Evolutionary conservation across 2,113 vertebrate species (phyloP), one percentile per base, ranked within the genome.

Genomic region (Pteruthius melanotis): DNA sequence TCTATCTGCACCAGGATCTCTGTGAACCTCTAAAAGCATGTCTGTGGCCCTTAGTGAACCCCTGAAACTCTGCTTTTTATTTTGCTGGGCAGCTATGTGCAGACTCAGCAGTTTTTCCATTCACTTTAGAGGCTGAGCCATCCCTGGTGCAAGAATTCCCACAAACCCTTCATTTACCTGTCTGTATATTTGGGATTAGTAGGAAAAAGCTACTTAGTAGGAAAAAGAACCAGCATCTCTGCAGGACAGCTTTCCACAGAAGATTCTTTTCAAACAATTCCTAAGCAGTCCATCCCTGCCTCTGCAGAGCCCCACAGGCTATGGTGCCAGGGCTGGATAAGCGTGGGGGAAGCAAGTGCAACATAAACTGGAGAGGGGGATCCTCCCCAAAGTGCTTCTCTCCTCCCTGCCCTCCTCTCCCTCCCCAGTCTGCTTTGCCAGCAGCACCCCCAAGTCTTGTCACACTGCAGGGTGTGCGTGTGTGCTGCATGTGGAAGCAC

Each of bases 401-500:
- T 56, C 35, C 42, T 69, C 52, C 50, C 61, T 35, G 22, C 33
- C 42, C 44, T 63, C 44, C 71, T 8, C 53, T 59, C 49, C 49
- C 66, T 53, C 23, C 30, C 22, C 0, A 0, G 2, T 31, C 35
- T 1, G 1, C 70, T 74, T 6, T 56, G 37, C 42, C 66, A 64
- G 66, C 82, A 31, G 57, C 79, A 30, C 30, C 31, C 44, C 45
- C 33, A 12, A 13, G 35, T 22, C 76, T 65, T 59, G 70, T 75
- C 71, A 24, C 59, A 1, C 28, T 3, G 35, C 79, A 24, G 92
- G 26, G n/a, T 7, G 52, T 23, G 78, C 5, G 1, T 54, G 54
- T 53, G 75, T 6, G 49, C 79, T 84, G 52, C 87, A 42, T 42
- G 81, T 35, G 64, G 53, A 56, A 88, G 79, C 79, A 80, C 88